These are phyloP conservation scores for Caenorhabditis parvicauda DNA, from an alignment of 2,888 invertebrate genomes.

Conservation along the genomic window DNA sequence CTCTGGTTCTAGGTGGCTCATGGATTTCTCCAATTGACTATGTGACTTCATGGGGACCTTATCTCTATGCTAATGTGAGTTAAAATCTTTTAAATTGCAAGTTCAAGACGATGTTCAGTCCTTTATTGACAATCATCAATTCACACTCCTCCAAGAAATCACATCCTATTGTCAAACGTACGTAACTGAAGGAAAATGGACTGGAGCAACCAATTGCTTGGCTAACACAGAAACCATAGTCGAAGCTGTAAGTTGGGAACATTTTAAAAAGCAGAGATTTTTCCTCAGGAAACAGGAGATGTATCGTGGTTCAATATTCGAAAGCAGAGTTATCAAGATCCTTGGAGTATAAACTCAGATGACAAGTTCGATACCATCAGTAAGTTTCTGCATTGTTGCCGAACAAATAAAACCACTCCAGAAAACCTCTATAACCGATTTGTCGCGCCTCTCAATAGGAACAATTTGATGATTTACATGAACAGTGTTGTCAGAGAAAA, in stretches of 20 bases:
- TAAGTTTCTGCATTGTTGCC: too few relatives aligned
- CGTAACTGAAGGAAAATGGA: conserved; percentile 70
- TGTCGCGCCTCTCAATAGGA: conserved; percentile 39
- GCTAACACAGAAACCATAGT: conserved; percentile 70
- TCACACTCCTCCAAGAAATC: conserved; percentile 25
- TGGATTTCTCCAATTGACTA: conserved; percentile 87
- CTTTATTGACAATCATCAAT: conserved; percentile 46
- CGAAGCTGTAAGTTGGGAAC: conserved; percentile 49
- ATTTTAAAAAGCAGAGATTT: too few relatives aligned
- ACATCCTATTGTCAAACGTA: conserved; percentile 40
- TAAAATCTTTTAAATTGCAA: too few relatives aligned
- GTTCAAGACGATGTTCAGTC: too few relatives aligned
- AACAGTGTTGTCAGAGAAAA: conserved; percentile 70
- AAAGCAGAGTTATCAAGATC: conserved; percentile 51
- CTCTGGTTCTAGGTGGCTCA: conserved; percentile 81
- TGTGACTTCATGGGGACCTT: conserved; percentile 80
- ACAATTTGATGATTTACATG: conserved; percentile 70
- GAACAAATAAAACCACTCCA: too few relatives aligned
- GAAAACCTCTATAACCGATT: conserved; percentile 39
- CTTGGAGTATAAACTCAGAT: too few relatives aligned
- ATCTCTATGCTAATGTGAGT: conserved; percentile 74
- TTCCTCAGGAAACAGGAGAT: conserved; percentile 67
- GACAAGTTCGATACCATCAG: too few relatives aligned
- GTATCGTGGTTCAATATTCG: conserved; percentile 83
- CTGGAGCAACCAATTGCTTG: conserved; percentile 72